Conservation (phyloP, 2,888 invertebrate genomes). For the Acrobasis consociella region DNA sequence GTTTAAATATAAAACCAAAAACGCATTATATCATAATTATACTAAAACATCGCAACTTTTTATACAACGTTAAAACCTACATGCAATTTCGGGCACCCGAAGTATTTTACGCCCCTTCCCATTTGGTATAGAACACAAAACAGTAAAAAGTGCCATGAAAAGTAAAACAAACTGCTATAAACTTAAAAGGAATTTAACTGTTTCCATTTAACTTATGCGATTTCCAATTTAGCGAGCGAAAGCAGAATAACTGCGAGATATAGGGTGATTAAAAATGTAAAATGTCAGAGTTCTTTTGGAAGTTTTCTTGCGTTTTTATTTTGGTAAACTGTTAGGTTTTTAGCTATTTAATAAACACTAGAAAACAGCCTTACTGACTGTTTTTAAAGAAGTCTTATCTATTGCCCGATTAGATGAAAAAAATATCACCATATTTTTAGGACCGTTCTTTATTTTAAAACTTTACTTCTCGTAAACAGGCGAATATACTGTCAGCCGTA, state of each 20-base stretch:
- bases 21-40: not conserved
- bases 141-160: slow-evolving; percentile 25
- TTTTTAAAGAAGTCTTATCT: no score
- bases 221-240: slow-evolving; percentile 26
- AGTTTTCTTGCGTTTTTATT: no score
- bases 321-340: no score
- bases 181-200: slow-evolving; percentile 25
- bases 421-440: no score
- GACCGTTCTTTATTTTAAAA: no score
- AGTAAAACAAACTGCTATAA: slow-evolving; percentile 23
- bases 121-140: slow-evolving; percentile 18
- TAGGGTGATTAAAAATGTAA: slow-evolving; percentile 4
- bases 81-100: slow-evolving; percentile 4
- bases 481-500: no score
- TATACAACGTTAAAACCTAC: slow-evolving; percentile 5
- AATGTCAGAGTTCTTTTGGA: not conserved
- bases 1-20: no score
- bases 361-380: no score
- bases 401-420: no score
- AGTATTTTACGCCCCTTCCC: slow-evolving; percentile 21
- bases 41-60: not conserved
- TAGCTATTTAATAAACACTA: no score
- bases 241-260: slow-evolving; percentile 21
- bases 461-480: no score
- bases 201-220: slow-evolving; percentile 31